phyloP scores from a whole-genome alignment of 2,888 invertebrate genomes.

The Portevinia maculata region DNA sequence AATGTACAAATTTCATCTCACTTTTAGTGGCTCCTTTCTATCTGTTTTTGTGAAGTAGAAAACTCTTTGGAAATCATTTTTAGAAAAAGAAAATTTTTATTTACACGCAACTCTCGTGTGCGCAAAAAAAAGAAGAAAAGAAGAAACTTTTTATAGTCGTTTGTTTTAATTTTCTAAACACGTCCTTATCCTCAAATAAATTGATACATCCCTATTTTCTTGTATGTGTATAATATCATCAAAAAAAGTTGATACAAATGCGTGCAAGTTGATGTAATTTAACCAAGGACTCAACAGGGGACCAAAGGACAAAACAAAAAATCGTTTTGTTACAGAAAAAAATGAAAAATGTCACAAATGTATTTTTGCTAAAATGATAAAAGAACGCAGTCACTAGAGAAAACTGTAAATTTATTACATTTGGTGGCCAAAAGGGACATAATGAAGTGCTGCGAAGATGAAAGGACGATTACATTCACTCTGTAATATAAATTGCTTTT shows the following conservation, averaged over 20 bases:
- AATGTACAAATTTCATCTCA: constrained; percentile 44
- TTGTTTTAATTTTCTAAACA: constrained; percentile 68
- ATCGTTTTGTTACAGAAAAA: constrained; percentile 16
- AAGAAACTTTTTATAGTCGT: constrained; percentile 25
- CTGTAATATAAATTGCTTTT: constrained; percentile 52
- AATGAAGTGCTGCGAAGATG: constrained; percentile 59
- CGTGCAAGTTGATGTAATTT: constrained; percentile 20
- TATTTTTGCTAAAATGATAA: constrained; percentile 9
- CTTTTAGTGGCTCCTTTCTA: not conserved
- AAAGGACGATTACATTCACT: constrained; percentile 54
- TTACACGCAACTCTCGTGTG: constrained; percentile 44
- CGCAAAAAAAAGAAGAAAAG: constrained; percentile 9
- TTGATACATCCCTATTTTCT: not conserved
- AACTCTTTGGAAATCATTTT: constrained; percentile 51
- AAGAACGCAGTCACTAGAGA: constrained; percentile 13
- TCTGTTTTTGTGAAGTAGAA: not conserved
- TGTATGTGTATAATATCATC: not conserved
- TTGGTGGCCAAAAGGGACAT: constrained; percentile 48
- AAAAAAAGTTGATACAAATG: constrained; percentile 17
- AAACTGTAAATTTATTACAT: constrained; percentile 58
- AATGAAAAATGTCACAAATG: constrained; percentile 4
- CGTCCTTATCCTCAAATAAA: constrained; percentile 49
- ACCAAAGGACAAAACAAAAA: constrained; percentile 17
- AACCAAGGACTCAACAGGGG: not conserved
- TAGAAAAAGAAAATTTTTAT: constrained; percentile 32